phyloP scores from a whole-genome alignment of 2,797 vertebrate genomes.

The Leptodactylus fallax region DNA sequence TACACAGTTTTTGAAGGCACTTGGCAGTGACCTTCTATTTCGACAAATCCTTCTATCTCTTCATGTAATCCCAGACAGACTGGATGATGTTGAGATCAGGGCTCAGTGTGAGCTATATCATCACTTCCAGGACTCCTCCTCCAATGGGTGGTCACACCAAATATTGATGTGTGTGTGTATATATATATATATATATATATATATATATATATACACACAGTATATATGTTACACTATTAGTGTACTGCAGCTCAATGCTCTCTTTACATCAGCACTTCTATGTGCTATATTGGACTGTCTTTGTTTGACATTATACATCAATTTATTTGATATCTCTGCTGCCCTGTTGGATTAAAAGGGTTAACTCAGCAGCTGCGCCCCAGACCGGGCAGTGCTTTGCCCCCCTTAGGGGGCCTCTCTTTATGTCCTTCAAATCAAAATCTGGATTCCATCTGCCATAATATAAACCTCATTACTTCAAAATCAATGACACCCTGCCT shows the following conservation, averaged over 20 bases:
- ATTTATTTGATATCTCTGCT: constrained; percentile 8
- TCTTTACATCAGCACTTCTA: background rate
- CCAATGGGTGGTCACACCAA: too few species aligned
- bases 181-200: too few species aligned
- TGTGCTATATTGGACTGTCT: background rate
- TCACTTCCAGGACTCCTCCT: too few species aligned
- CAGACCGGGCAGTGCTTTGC: constrained; percentile 37
- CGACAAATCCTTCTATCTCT: too few species aligned
- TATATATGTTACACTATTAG: background rate
- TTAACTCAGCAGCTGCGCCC: constrained; percentile 59
- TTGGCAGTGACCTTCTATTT: too few species aligned
- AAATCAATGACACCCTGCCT: constrained; percentile 61
- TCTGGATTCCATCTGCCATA: constrained; percentile 62
- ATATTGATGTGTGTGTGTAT: too few species aligned
- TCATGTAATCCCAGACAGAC: too few species aligned
- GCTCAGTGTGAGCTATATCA: too few species aligned
- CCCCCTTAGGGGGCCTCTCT: constrained; percentile 45
- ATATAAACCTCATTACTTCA: constrained; percentile 63
- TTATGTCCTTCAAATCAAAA: constrained; percentile 62
- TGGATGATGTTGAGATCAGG: too few species aligned
- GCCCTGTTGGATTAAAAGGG: constrained; percentile 23
- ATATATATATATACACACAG: background rate
- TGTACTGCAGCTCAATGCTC: background rate
- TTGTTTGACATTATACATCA: background rate
- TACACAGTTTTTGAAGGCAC: too few species aligned